Base-by-base conservation (phyloP, 64 coral and sea anemone genomes). In the Anthopleura sola region DNA sequence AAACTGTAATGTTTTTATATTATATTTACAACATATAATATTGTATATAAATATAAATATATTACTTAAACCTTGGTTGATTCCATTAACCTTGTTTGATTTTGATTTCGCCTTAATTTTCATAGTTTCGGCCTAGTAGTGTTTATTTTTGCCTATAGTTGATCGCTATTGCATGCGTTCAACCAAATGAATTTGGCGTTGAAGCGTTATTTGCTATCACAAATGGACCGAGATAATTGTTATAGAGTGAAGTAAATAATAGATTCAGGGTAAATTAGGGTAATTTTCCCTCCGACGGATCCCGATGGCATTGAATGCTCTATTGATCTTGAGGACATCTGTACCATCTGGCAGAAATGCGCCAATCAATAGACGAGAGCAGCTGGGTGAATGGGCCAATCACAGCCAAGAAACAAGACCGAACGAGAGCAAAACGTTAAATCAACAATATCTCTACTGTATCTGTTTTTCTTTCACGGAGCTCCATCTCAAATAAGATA, bases 221-320 rank as follows among this genome's bases (percentile, higher is more conserved):
- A 87, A 95, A 95, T 89, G 64, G 86, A 60, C 36, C 58, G 55
- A 86, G 89, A 68, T 96, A 92, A 96, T 96, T 96, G 90, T 96
- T 92, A 96, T 92, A 77, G 87, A 96, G 94, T 96, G 90, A 60
- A 89, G 86, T 86, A 83, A 80, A 96, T 89, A 96, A 96, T 96
- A 79, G 80, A 86, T 83, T 55, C 74, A 96, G 87, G 86, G 94
- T 92, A 96, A 96, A 92, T 96, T 96, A 92, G 83, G 75, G 90
- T 88, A 90, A 96, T 92, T 89, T 86, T 62, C 80, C 82, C 44
- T 87, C 84, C 40, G 85, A 92, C 78, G 82, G 90, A 87, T 57
- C 60, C 87, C 89, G 89, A 92, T 87, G 87, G 78, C 83, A 75
- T 79, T 89, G 80, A 94, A 89, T 94, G 85, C 84, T 86, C 71